A percentile compares a stretch with the other conserved stretches of the same genome.
These are phyloP conservation scores for Stichopus chloronotus DNA, from an alignment of 35 echinoderm and acorn worm genomes.

Conservation along the genomic window DNA sequence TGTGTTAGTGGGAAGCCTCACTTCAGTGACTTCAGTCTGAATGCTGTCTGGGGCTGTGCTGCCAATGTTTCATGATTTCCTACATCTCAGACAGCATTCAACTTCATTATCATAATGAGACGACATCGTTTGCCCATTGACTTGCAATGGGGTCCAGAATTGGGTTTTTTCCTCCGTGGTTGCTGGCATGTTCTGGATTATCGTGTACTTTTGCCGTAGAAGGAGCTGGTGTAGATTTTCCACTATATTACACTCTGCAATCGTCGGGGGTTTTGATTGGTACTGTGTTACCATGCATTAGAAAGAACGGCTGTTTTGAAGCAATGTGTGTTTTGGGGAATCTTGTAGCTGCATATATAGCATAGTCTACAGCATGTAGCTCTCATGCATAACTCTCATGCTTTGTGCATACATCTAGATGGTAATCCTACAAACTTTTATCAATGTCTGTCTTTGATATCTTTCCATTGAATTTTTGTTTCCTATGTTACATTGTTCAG, in stretches of 20 bases:
- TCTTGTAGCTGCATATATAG: too few relatives aligned
- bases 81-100: not conserved
- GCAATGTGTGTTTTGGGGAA: not conserved
- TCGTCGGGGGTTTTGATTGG: not conserved
- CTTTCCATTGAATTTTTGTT: too few relatives aligned
- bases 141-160: slow-evolving; percentile 41
- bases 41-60: not conserved
- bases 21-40: not conserved
- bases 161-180: not conserved
- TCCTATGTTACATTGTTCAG: too few relatives aligned
- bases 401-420: too few relatives aligned
- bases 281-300: not conserved
- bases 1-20: not conserved
- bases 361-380: too few relatives aligned
- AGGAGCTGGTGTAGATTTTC: not conserved
- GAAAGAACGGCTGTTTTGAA: not conserved
- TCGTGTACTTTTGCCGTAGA: not conserved
- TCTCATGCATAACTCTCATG: too few relatives aligned
- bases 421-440: too few relatives aligned
- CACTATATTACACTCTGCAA: not conserved
- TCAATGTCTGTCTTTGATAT: too few relatives aligned
- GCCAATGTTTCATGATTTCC: slow-evolving; percentile 2
- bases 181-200: not conserved
- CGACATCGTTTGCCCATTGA: slow-evolving; percentile 24
- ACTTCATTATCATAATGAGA: slow-evolving; percentile 43